Conservation (phyloP, 2,113 vertebrate genomes). For the Struthio camelus region DNA sequence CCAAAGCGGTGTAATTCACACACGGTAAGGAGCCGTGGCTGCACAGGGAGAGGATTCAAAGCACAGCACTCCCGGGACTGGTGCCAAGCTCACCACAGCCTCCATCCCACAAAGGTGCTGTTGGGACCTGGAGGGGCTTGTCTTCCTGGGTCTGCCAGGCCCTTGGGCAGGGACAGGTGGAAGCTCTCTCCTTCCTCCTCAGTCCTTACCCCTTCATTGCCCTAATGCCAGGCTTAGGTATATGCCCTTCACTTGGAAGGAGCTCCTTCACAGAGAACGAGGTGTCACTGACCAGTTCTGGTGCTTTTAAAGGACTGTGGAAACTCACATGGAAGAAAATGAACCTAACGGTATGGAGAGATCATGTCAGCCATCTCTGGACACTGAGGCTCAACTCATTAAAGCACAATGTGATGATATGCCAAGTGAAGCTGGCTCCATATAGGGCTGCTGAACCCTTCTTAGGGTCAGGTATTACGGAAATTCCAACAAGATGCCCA, state of each 20-base stretch:
- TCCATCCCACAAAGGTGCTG: background rate
- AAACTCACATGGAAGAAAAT: background rate
- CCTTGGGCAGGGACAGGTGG: background rate
- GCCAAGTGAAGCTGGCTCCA: background rate
- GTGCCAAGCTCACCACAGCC: background rate
- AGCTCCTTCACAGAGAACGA: background rate
- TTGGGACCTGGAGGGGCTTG: background rate
- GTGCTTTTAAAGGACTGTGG: background rate
- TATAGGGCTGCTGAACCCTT: background rate
- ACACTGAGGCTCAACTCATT: background rate
- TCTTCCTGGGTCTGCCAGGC: too few relatives aligned
- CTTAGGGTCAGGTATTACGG: rapidly evolving
- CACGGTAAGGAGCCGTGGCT: background rate
- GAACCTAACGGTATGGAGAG: rapidly evolving
- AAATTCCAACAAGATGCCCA: background rate
- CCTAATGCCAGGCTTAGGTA: background rate
- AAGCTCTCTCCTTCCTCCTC: background rate
- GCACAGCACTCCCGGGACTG: background rate
- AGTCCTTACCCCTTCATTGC: background rate
- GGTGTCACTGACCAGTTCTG: background rate
- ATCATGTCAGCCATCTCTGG: background rate
- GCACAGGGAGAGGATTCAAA: background rate
- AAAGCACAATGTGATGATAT: background rate
- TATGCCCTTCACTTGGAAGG: background rate
- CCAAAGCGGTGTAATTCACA: background rate